phyloP scores from a whole-genome alignment of 2,113 vertebrate species.

The Sus scrofa region T2T-Sscrofa CM000817.6:151179001-151179500 shows the following conservation, averaged over 20 bases:
- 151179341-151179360: neutral
- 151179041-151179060: too few relatives aligned
- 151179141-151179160: too few relatives aligned
- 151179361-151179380: neutral
- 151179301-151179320: neutral
- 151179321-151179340: neutral
- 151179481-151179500: too few relatives aligned
- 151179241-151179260: neutral
- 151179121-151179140: too few relatives aligned
- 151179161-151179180: neutral
- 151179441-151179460: slow-evolving; percentile 1
- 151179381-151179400: neutral
- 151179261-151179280: neutral
- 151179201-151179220: neutral
- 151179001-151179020: too few relatives aligned
- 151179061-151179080: too few relatives aligned
- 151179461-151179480: too few relatives aligned
- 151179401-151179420: neutral
- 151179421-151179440: neutral
- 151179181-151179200: neutral
- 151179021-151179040: too few relatives aligned
- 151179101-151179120: too few relatives aligned
- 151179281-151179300: neutral
- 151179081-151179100: too few relatives aligned
- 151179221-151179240: neutral